phyloP scores from a whole-genome alignment of 2,113 vertebrate species.

The Phainopepla nitens region DNA sequence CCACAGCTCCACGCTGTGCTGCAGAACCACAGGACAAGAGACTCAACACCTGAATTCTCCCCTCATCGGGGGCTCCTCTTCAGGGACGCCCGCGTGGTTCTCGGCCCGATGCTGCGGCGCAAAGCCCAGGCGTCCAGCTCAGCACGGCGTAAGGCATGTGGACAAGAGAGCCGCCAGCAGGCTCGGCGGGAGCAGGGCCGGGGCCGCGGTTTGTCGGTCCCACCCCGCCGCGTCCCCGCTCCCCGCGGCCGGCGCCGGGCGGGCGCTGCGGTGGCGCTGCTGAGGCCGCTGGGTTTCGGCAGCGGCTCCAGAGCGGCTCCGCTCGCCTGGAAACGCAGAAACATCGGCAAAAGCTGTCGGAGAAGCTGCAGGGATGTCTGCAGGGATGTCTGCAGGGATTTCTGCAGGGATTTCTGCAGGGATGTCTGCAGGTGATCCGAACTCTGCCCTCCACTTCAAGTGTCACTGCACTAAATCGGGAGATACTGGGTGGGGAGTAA shows the following conservation, averaged over 20 bases:
- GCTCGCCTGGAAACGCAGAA: neutral
- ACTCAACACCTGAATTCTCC: neutral
- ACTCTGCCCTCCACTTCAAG: constrained; percentile 9
- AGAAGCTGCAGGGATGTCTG: constrained; percentile 15
- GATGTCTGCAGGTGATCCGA: neutral
- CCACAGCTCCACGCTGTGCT: neutral
- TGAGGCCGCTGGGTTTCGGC: constrained; percentile 29
- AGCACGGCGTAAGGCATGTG: constrained; percentile 56
- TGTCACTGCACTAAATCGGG: neutral
- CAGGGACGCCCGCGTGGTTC: neutral
- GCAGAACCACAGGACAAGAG: constrained; percentile 13
- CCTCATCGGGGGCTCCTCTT: neutral
- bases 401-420: neutral
- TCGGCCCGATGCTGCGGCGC: too few species aligned
- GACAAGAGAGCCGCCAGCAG: constrained; percentile 18
- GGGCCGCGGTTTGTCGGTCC: neutral
- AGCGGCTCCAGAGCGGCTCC: constrained; percentile 3
- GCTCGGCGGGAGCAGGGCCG: neutral
- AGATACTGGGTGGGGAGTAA: neutral
- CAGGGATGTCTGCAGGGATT: neutral
- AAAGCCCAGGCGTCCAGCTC: neutral
- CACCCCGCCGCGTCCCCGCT: neutral
- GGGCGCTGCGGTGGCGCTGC: neutral
- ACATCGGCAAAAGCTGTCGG: neutral
- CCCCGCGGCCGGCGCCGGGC: neutral